Evolutionary conservation across 2,113 vertebrate species (phyloP), one percentile per base, ranked within the genome.

Genomic region (Ammodytes dubius): DNA sequence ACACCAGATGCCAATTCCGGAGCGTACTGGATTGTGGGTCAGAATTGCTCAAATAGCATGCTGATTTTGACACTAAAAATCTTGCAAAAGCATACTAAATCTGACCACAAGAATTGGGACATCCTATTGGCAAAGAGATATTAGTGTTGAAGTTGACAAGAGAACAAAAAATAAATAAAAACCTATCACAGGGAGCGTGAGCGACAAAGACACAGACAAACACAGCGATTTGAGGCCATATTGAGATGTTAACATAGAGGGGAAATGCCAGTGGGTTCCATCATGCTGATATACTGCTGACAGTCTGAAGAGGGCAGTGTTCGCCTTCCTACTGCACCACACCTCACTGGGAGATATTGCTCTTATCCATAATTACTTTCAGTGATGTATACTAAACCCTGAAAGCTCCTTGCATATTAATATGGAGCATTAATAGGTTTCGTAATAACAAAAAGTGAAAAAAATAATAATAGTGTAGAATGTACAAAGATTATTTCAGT

Each of bases 291-390:
- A 79, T 88, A 63, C 73, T 57, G 60, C 53, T 10, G 47, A 6
- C 6, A 5, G 72, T n/a, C 90, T 89, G 84, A 45, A 88, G 93
- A 68, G 91, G 89, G 89, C 91, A 91, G 88, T 91, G 82, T 93
- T 90, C 46, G 74, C 84, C 91, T 89, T 84, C 79, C 37, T 54
- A 19, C 73, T 9, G 19, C 43, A 9, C 17, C 42, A 7, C 72
- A 63, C 5, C 61, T 54, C 53, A 58, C 4, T 39, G 50, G 40
- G 27, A 74, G 27, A 60, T 45, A 72, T 37, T 39, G 11, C 80
- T 77, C 60, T 77, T 63, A 67, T 90, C 77, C 72, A 86, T 87
- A 91, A 89, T 88, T 81, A 90, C 87, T 89, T 83, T 65, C 78
- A 81, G 71, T 74, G 70, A 89, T 77, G 76, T 87, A 85, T 81